Evolutionary conservation across 2,113 vertebrate species (phyloP), one percentile per base, ranked within the genome.

Genomic region (Rhodinocichla rosea): DNA sequence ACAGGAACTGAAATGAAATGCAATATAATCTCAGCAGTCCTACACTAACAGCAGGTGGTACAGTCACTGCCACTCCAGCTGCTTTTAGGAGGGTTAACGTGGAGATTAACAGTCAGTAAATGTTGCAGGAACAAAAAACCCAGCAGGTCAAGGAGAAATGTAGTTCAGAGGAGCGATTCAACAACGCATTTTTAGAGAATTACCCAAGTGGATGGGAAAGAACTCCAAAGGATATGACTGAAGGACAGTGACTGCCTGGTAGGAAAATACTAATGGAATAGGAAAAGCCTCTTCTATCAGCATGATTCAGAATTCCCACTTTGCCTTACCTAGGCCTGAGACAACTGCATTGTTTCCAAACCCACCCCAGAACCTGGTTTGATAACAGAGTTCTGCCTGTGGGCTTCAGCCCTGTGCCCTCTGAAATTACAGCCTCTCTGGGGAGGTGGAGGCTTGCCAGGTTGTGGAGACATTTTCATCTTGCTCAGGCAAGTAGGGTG

Each of bases 321-420:
- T 50, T 83, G 30, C 42, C 42, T 75, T 87, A 56, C 39, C 33
- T 60, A 60, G 37, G 62, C 20, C 18, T 82, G 45, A 77, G 55
- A 65, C 19, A 70, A 20, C 8, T 59, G 60, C 30, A 50, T 67
- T 83, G 42, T 39, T 59, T 86, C 45, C 56, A 70, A 80, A 70
- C 18, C 42, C 0, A 0, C 5, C 24, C 27, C 47, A 47, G 44
- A 71, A 56, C 5, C 5, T 0, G 0, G 4, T 52, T 50, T 79
- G 35, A 44, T 74, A 60, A 52, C 13, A 14, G 16, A 74, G 14
- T 5, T 80, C 11, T 69, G n/a, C 47, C 64, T 65, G 23, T 42
- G 32, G 30, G 22, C 11, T 63, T 71, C 42, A 80, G 17, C 32
- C 27, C 27, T 82, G 33, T 33, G 12, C 27, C 45, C 74, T 42